Conservation (phyloP, 2,888 invertebrate species). For the Mantis religiosa region DNA sequence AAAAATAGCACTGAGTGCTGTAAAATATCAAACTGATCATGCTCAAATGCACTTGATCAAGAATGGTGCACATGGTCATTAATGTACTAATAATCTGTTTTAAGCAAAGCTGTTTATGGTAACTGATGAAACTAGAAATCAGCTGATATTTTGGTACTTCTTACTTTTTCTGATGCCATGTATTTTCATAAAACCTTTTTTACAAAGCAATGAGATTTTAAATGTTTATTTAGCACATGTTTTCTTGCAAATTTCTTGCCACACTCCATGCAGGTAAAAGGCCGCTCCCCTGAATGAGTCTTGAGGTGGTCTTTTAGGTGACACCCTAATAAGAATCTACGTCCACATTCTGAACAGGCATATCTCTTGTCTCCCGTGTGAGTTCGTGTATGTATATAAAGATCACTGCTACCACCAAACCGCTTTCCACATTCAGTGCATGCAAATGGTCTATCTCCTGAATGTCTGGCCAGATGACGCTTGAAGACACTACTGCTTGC, state of each 20-base stretch:
- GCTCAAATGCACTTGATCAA: no score
- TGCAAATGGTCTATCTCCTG: background rate
- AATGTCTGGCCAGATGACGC: background rate
- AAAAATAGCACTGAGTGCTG: no score
- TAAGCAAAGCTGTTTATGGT: no score
- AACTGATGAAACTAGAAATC: no score
- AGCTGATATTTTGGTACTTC: no score
- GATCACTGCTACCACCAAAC: background rate
- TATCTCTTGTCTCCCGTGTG: conserved; percentile 8
- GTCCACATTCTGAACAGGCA: background rate
- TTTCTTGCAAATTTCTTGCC: background rate
- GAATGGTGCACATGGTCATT: no score
- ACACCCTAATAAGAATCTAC: background rate
- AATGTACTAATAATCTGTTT: no score
- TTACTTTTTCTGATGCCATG: no score
- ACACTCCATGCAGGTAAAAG: background rate
- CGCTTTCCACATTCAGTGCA: background rate
- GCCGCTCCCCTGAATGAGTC: conserved; percentile 1
- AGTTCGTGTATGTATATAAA: background rate
- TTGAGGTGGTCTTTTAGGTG: conserved; percentile 1
- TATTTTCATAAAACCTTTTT: background rate
- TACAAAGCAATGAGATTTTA: background rate
- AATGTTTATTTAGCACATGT: background rate
- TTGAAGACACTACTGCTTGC: background rate
- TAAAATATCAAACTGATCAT: no score